phyloP scores from a whole-genome alignment of 2,113 vertebrate species.

The Siniperca knerii region DNA sequence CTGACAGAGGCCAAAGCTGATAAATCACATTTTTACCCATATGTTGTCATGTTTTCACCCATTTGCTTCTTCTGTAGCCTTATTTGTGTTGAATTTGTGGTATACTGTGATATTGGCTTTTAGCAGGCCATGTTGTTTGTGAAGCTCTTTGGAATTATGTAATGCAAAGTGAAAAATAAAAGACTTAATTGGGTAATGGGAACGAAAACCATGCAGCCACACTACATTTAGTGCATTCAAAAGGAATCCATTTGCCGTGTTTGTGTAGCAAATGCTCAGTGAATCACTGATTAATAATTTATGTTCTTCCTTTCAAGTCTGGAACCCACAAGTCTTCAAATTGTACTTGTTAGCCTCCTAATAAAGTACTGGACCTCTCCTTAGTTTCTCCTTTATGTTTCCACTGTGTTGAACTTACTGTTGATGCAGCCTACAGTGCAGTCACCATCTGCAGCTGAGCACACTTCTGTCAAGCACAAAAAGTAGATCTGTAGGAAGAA shows the following conservation, averaged over 20 bases:
- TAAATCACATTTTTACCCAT: neutral
- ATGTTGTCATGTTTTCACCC: neutral
- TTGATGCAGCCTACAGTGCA: conserved; percentile 57
- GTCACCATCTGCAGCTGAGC: conserved; percentile 31
- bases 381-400: neutral
- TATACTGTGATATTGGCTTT: neutral
- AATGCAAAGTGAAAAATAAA: neutral
- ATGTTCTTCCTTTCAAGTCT: neutral
- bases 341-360: no score
- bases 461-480: conserved; percentile 59
- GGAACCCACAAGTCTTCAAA: neutral
- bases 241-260: neutral
- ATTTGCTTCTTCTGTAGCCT: neutral
- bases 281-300: neutral
- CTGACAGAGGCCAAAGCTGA: neutral
- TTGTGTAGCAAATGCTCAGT: neutral
- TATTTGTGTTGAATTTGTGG: neutral
- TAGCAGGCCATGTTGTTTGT: neutral
- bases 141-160: neutral
- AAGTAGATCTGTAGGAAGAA: conserved; percentile 58
- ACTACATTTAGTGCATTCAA: neutral
- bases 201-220: neutral
- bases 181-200: neutral
- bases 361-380: neutral
- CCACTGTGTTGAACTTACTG: conserved; percentile 33